Conservation (phyloP, 2,113 vertebrate genomes). For the Archilochus colubris region DNA sequence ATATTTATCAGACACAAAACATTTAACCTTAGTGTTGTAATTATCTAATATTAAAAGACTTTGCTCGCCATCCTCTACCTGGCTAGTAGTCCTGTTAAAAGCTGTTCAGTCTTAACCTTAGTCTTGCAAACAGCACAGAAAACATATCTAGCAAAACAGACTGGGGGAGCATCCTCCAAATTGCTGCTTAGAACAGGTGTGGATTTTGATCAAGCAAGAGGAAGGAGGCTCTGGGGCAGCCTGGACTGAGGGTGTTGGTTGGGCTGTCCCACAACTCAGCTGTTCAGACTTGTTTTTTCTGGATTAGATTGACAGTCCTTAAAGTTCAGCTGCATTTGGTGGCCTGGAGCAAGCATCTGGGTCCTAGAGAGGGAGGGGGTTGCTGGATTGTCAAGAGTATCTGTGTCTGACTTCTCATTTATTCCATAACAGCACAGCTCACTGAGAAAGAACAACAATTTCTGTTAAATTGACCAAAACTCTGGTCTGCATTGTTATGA, state of each 20-base stretch:
- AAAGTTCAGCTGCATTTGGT: not conserved
- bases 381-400: not conserved
- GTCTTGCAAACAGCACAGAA: not conserved
- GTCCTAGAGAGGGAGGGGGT: not conserved
- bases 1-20: not conserved
- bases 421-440: not conserved
- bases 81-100: not conserved
- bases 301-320: not conserved
- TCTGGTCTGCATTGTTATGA: not conserved
- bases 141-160: not conserved
- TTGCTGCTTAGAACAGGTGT: not conserved
- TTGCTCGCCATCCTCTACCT: not conserved
- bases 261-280: not conserved
- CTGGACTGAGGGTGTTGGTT: not conserved
- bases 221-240: rapidly evolving
- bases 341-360: not conserved
- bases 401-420: not conserved
- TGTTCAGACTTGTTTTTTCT: not conserved
- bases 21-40: not conserved
- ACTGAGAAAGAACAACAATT: not conserved
- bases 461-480: not conserved
- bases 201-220: not conserved
- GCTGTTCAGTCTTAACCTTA: not conserved
- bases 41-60: not conserved
- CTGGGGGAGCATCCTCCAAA: not conserved